These are phyloP conservation scores for Gouania willdenowi DNA, from an alignment of 2,797 vertebrate species.

Conservation along the genomic window DNA sequence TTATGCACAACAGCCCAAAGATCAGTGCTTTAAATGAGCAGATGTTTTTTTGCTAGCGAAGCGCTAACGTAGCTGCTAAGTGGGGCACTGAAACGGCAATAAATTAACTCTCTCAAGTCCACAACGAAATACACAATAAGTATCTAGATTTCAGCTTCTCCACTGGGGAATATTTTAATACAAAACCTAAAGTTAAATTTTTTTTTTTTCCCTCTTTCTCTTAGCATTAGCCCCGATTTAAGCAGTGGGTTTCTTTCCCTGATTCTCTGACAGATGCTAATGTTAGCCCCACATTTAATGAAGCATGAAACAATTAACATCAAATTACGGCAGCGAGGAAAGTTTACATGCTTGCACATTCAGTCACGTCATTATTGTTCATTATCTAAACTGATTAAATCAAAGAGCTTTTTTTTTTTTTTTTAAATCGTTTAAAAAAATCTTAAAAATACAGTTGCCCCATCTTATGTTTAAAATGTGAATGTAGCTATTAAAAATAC, in stretches of 20 bases:
- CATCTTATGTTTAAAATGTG: too few species aligned
- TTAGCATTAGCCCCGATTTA: too few species aligned
- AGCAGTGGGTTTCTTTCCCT: constrained; percentile 48
- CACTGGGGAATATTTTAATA: constrained; percentile 4
- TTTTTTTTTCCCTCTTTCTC: background rate
- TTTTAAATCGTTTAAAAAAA: too few species aligned
- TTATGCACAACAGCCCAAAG: constrained; percentile 33
- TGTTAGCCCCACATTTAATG: constrained; percentile 51
- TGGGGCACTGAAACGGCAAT: constrained; percentile 49
- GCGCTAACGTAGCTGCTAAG: constrained; percentile 33
- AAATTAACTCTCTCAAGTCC: constrained; percentile 48
- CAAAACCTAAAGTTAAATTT: constrained; percentile 3
- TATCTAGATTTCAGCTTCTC: constrained; percentile 9
- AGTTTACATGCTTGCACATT: constrained; percentile 45
- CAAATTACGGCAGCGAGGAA: constrained; percentile 44
- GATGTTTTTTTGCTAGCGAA: constrained; percentile 20
- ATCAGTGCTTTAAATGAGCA: constrained; percentile 24
- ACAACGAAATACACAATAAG: constrained; percentile 23
- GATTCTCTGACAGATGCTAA: constrained; percentile 31
- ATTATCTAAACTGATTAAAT: constrained; percentile 48
- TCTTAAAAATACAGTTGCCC: constrained; percentile 49
- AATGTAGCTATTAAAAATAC: constrained; percentile 45
- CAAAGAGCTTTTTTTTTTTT: too few species aligned
- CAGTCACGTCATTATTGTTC: constrained; percentile 41
- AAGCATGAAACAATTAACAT: constrained; percentile 50